Percentiles rank a stretch among this genome's conserved stretches.
Evolutionary conservation across 2,113 vertebrate genomes (phyloP).

Genomic region (Mus spicilegus): DNA sequence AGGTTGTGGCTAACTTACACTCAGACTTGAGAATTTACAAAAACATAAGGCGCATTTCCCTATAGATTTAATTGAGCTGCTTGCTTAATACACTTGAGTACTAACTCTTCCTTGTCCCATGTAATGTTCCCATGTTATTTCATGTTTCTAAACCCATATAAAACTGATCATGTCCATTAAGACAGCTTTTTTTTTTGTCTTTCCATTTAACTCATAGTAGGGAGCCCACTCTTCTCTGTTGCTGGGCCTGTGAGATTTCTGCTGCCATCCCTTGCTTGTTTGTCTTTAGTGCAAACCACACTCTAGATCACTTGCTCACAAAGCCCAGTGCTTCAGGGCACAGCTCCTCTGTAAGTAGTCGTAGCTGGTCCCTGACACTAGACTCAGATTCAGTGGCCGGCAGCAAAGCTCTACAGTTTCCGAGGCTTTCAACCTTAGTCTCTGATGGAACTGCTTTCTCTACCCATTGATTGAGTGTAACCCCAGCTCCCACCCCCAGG

Average conservation of each 20-base stretch:
- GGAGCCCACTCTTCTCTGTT: background rate
- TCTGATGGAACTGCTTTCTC: background rate
- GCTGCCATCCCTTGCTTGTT: background rate
- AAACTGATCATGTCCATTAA: background rate
- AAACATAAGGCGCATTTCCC: background rate
- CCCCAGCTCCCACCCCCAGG: background rate
- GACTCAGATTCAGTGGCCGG: background rate
- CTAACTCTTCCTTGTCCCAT: background rate
- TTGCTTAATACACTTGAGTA: background rate
- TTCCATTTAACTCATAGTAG: background rate
- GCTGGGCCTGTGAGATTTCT: background rate
- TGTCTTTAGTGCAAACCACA: background rate
- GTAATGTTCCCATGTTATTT: background rate
- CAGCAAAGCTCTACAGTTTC: background rate
- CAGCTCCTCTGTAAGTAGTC: background rate
- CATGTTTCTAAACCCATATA: background rate
- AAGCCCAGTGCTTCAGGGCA: background rate
- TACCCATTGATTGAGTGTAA: background rate
- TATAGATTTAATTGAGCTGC: background rate
- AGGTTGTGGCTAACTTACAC: background rate
- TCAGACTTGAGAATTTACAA: constrained; percentile 17
- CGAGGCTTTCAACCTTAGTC: background rate
- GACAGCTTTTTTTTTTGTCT: constrained; percentile 31
- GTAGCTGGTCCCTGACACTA: background rate
- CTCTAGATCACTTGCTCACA: background rate